Conservation (phyloP, 2,113 vertebrate species). For the Silurus asotus region DNA sequence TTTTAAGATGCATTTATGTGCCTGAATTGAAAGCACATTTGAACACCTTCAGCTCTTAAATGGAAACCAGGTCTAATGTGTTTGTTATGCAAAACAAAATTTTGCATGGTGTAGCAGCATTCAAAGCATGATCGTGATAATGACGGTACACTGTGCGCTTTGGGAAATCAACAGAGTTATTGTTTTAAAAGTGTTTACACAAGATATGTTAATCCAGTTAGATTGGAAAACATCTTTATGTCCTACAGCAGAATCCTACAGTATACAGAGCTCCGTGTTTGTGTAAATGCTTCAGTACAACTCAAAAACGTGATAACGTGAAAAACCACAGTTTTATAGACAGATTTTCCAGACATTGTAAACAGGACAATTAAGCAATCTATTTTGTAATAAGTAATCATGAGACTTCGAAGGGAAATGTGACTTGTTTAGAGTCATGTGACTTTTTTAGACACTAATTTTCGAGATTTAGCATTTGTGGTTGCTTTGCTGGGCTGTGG, state of each 20-base stretch:
- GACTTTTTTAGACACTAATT: not conserved
- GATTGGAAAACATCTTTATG: not conserved
- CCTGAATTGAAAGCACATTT: not conserved
- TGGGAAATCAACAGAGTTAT: not conserved
- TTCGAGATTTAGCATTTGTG: not conserved
- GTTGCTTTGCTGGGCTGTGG: not conserved
- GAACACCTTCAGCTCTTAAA: not conserved
- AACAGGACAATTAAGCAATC: not conserved
- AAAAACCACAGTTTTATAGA: not conserved
- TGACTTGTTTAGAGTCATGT: too few relatives aligned
- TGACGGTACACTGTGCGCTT: not conserved
- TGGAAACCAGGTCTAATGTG: not conserved
- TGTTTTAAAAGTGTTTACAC: not conserved
- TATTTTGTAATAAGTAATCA: not conserved
- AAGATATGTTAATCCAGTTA: not conserved
- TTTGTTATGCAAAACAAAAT: constrained; percentile 4
- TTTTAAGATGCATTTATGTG: not conserved
- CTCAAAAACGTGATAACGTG: not conserved
- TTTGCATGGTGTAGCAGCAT: not conserved
- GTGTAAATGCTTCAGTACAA: not conserved
- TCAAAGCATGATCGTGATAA: not conserved
- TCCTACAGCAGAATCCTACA: too few relatives aligned
- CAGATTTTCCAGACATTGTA: not conserved
- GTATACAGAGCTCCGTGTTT: too few relatives aligned
- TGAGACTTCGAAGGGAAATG: not conserved